phyloP scores from a whole-genome alignment of 2,113 vertebrate species.

The Excalfactoria chinensis region DNA sequence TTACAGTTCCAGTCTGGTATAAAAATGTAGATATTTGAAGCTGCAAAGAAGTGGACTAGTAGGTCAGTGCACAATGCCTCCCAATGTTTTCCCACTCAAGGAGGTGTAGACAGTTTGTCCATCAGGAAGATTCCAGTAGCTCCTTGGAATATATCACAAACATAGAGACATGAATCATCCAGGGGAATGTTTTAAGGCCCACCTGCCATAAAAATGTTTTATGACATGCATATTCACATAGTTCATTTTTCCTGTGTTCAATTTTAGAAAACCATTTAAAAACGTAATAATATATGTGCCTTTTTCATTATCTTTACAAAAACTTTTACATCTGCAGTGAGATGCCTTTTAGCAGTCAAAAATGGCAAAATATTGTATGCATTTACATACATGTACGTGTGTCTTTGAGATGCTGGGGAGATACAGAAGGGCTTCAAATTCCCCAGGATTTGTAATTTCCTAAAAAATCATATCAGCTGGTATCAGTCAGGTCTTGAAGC shows the following conservation, averaged over 20 bases:
- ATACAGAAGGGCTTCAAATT: neutral
- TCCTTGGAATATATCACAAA: neutral
- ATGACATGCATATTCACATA: neutral
- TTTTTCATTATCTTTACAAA: neutral
- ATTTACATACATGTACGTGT: neutral
- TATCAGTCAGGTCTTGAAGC: neutral
- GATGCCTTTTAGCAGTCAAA: neutral
- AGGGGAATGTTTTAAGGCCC: neutral
- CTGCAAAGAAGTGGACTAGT: neutral
- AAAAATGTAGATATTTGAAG: neutral
- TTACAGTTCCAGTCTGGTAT: no score
- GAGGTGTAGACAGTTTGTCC: no score
- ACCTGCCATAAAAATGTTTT: neutral
- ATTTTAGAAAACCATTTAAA: neutral
- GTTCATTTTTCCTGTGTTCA: neutral
- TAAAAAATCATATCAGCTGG: neutral
- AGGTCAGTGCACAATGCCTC: neutral
- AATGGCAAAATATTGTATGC: neutral
- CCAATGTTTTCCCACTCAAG: neutral
- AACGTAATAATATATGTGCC: neutral
- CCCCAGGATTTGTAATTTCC: neutral
- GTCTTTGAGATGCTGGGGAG: neutral
- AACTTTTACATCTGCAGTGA: rapidly evolving
- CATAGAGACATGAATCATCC: rapidly evolving
- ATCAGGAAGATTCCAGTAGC: neutral